These are phyloP conservation scores for Hippopotamus amphibius DNA, from an alignment of 2,113 vertebrate species.

Conservation along the genomic window DNA sequence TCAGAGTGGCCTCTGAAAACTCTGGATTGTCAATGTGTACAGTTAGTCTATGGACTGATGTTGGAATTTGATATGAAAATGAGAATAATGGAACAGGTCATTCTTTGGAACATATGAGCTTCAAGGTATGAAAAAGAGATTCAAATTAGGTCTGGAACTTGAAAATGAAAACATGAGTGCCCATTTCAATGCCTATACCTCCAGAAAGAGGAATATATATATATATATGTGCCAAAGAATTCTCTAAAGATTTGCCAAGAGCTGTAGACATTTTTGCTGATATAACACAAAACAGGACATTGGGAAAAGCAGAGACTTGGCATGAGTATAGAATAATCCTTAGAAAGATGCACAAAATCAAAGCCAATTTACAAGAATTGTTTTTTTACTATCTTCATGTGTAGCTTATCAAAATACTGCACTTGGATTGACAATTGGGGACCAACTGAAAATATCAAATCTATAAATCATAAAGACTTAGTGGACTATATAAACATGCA, in stretches of 20 bases:
- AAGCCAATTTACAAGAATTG: constrained; percentile 97
- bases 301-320: constrained; percentile 96
- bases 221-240: constrained; percentile 91
- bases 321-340: constrained; percentile 96
- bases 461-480: constrained; percentile 96
- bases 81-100: constrained; percentile 95
- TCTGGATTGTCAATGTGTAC: constrained; percentile 93
- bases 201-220: constrained; percentile 90
- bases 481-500: constrained; percentile 98
- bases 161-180: constrained; percentile 97
- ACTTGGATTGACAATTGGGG: constrained; percentile 97
- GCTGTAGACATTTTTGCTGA: constrained; percentile 97
- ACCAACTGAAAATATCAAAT: constrained; percentile 98
- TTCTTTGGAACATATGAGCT: constrained; percentile 95
- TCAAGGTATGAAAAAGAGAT: constrained; percentile 94
- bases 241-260: constrained; percentile 95
- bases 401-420: constrained; percentile 96
- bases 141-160: constrained; percentile 94
- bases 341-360: constrained; percentile 97
- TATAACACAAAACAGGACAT: constrained; percentile 96
- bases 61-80: constrained; percentile 95
- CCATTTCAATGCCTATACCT: constrained; percentile 94
- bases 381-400: constrained; percentile 98
- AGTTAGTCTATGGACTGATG: constrained; percentile 95
- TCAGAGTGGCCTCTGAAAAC: constrained; percentile 94